Base-by-base conservation (phyloP, 2,797 vertebrate species). In the Enteromius mattozi region DNA sequence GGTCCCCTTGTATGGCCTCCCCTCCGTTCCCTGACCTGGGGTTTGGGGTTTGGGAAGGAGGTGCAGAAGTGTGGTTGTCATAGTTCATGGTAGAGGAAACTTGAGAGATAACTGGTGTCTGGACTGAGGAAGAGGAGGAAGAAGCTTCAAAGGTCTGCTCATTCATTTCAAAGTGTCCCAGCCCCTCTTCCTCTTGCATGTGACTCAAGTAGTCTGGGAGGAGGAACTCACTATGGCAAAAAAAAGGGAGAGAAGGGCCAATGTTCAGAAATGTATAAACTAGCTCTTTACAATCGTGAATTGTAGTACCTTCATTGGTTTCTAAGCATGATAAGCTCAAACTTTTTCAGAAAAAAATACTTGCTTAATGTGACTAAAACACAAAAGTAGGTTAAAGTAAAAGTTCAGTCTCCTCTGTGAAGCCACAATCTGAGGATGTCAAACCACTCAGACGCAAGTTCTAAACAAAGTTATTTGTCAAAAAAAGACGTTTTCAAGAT, bases 41-140 rank as follows among this genome's bases (percentile, higher is more conserved):
- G 95, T 94, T 94, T 94, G 95, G 47, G 95, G 95, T 94, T 94
- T 96, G 87, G 92, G 96, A 94, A 94, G 96, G 95, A 91, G 96
- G 94, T 88, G 96, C 94, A 93, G 95, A 95, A 89, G 95, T 94
- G 93, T 91, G 96, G 94, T 91, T 95, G 92, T 98, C 97, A 65
- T 97, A 99, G 95, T 97, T 97, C 94, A 98, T 97, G 90, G 98
- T 99, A 56, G 98, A 99, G 49, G 98, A 99, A 91, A 99, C 98
- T 96, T 99, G 98, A 86, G 98, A 99, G 95, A 99, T 99, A 92
- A 99, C 98, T 86, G 98, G 97, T 95, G 97, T 97, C 94, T 99
- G 98, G 92, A 99, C 96, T 92, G 98, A 98, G 92, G 97, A 97
- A 94, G 94, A 94, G 88, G 93, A 93, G 2, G 94, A 91, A 89